phyloP scores from a whole-genome alignment of 2,113 vertebrate genomes.

The Reinhardtius hippoglossoides region DNA sequence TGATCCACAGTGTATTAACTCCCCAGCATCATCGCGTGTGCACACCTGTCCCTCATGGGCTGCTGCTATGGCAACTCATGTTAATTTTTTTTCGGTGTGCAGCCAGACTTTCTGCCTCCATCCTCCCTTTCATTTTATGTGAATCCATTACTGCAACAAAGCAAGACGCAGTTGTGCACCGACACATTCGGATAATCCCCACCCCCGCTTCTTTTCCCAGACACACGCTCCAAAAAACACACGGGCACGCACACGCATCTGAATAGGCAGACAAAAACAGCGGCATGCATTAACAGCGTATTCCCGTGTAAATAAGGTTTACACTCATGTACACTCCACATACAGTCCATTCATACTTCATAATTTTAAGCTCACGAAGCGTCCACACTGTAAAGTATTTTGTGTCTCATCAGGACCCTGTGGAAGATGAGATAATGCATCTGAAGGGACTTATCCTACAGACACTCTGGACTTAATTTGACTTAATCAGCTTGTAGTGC shows the following conservation, averaged over 20 bases:
- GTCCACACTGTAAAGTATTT: neutral
- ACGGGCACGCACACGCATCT: conserved; percentile 17
- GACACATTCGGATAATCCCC: conserved; percentile 63
- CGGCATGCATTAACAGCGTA: conserved; percentile 1
- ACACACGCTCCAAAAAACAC: conserved; percentile 25
- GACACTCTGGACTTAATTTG: conserved; percentile 43
- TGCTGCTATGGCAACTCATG: conserved; percentile 77
- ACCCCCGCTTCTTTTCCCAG: conserved; percentile 13
- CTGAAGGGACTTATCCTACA: conserved; percentile 20
- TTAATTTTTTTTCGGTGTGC: conserved; percentile 56
- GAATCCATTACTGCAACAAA: conserved; percentile 76
- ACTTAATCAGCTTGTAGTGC: conserved; percentile 35
- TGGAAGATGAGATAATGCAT: conserved; percentile 15
- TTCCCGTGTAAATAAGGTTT: neutral
- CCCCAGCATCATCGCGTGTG: conserved; percentile 64
- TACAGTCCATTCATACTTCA: neutral
- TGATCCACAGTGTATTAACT: conserved; percentile 51
- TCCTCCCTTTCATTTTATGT: conserved; percentile 68
- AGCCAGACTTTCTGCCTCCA: conserved; percentile 67
- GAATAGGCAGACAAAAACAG: conserved; percentile 20
- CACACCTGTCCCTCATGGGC: conserved; percentile 71
- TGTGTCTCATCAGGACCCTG: conserved; percentile 6
- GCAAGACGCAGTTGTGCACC: conserved; percentile 67
- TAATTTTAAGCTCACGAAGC: neutral
- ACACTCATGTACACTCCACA: neutral